phyloP scores from a whole-genome alignment of 2,113 vertebrate genomes.

The Silurus glanis region DNA sequence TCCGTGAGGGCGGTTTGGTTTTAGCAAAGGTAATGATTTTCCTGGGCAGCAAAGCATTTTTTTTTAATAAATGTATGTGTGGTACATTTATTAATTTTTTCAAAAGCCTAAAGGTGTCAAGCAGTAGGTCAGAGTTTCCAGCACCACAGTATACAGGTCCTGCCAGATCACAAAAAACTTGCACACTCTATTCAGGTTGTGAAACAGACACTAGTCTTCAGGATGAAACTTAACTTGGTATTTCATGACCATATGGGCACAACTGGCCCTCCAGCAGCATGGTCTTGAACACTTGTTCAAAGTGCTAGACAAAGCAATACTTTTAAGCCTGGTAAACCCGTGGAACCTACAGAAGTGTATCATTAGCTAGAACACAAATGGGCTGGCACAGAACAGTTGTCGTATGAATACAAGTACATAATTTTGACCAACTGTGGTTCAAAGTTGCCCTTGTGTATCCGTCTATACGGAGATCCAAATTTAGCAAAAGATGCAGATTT shows the following conservation, averaged over 20 bases:
- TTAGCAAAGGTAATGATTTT: background rate
- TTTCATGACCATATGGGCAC: background rate
- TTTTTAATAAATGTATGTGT: background rate
- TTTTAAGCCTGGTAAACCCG: background rate
- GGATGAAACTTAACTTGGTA: background rate
- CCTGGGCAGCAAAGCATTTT: background rate
- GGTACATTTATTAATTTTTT: background rate
- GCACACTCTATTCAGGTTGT: background rate
- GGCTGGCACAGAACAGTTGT: background rate
- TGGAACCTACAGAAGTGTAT: background rate
- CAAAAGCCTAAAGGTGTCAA: background rate
- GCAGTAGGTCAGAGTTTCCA: background rate
- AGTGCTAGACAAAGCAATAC: background rate
- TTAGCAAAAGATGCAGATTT: conserved; percentile 23
- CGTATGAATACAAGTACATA: background rate
- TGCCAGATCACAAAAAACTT: background rate
- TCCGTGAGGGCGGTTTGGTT: background rate
- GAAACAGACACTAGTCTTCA: background rate
- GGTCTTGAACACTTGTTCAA: background rate
- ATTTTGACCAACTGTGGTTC: background rate
- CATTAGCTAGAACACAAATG: background rate
- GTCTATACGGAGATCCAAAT: background rate
- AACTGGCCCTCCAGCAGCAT: background rate
- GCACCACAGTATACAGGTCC: background rate
- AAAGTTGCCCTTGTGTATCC: conserved; percentile 3